Base-by-base conservation (phyloP, 2,797 vertebrate species). In the Notolabrus celidotus region DNA sequence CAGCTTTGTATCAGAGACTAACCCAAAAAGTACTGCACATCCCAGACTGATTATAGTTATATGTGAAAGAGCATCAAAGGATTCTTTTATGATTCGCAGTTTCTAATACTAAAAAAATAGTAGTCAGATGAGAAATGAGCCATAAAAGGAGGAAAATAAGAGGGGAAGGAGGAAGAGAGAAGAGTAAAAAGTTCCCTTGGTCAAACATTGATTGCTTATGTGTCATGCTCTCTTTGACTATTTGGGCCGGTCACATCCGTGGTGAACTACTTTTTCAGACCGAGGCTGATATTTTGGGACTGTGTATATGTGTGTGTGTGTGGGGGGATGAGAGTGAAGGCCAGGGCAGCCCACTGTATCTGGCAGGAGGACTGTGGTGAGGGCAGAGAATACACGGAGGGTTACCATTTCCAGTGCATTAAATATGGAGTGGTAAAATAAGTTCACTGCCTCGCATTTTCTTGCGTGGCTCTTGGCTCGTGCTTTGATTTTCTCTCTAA, bases 161-260 rank as follows among this genome's bases (percentile, higher is more conserved):
- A 46, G 45, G 36, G 12, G 38, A 70, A 58, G n/a, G 22, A 39
- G 46, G 20, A 9, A 60, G 60, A 43, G 11, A 36, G 36, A 6
- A n/a, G 34, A 70, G 81, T 84, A 83, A 90, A 92, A 91, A 87
- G 87, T 75, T 86, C 82, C 68, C 79, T 90, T 89, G 88, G 86
- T 92, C 85, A 85, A 77, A 88, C 90, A 92, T 78, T 85, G 86
- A 74, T 41, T 91, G 72, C 89, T 89, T 90, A 88, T 93, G 86
- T 89, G 90, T 84, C 87, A 82, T 82, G 79, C 88, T 82, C 86
- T 73, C 77, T 82, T 62, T 36, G 79, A 41, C 75, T 82, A 85
- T 88, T 86, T 72, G 79, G 91, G 90, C 87, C 90, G 85, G 90
- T 89, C 84, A 73, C 80, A 83, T 92, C 85, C 89, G 79, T 77